These are phyloP conservation scores for Fissipunctia ypsillon DNA, from an alignment of 2,888 invertebrate species.

Conservation along the genomic window DNA sequence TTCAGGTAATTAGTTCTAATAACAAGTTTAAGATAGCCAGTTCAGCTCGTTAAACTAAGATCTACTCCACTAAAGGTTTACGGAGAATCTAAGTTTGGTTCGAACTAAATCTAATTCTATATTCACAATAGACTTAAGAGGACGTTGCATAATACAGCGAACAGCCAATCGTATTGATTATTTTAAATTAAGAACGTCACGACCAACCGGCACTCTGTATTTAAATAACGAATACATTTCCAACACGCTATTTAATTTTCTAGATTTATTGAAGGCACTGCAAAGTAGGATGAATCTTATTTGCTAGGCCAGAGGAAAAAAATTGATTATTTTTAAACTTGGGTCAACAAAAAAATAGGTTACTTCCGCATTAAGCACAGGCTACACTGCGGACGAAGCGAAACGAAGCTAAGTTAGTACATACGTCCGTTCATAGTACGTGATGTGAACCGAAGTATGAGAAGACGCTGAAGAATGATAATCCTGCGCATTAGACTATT, in stretches of 20 bases:
- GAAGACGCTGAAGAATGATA: too few species aligned
- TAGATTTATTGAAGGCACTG: slow-evolving; percentile 6
- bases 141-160: slow-evolving; percentile 20
- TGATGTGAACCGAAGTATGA: too few species aligned
- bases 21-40: slow-evolving; percentile 1
- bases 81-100: background rate
- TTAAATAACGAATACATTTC: slow-evolving; percentile 34
- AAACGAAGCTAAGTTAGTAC: too few species aligned
- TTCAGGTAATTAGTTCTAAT: background rate
- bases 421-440: too few species aligned
- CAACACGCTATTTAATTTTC: slow-evolving; percentile 1
- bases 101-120: background rate
- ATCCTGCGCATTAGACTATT: too few species aligned
- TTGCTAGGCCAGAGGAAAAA: slow-evolving; percentile 5
- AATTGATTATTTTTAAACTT: slow-evolving; percentile 17
- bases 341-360: slow-evolving; percentile 4
- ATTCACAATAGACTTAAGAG: slow-evolving; percentile 18
- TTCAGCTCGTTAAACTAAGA: background rate
- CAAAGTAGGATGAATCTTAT: slow-evolving; percentile 24
- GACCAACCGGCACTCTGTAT: background rate
- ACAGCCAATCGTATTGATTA: slow-evolving; percentile 54
- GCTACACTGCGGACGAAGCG: too few species aligned
- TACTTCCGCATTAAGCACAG: background rate
- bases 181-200: slow-evolving; percentile 53
- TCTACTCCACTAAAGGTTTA: background rate